Conservation (phyloP, 2,888 invertebrate species). For the Phengaris alcon region DNA sequence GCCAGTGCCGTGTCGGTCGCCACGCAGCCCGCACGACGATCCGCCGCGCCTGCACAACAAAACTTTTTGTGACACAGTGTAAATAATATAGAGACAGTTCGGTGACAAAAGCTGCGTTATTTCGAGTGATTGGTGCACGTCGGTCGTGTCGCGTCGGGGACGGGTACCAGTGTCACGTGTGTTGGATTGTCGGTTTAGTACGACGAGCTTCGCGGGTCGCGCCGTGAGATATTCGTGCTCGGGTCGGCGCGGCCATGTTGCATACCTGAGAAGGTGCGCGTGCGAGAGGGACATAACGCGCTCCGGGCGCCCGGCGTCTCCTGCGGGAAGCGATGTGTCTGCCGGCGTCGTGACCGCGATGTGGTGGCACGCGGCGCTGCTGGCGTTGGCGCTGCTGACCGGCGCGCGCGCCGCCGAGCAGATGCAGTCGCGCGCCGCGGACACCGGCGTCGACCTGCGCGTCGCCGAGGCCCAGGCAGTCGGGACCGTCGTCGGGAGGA, state of each 20-base stretch:
- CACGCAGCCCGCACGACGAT: conserved; percentile 63
- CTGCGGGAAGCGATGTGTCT: conserved; percentile 69
- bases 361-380: conserved; percentile 74
- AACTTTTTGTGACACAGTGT: conserved; percentile 44
- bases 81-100: conserved; percentile 6
- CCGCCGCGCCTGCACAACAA: conserved; percentile 51
- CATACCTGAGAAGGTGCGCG: conserved; percentile 77
- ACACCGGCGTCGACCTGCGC: conserved; percentile 91
- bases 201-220: conserved; percentile 74
- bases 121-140: not conserved
- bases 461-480: conserved; percentile 91
- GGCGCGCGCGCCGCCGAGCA: conserved; percentile 73
- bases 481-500: conserved; percentile 91
- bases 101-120: conserved; percentile 23
- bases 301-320: conserved; percentile 61
- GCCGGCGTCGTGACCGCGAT: conserved; percentile 69
- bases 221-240: conserved; percentile 77
- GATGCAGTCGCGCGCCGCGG: conserved; percentile 93
- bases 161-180: conserved; percentile 68
- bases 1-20: conserved; percentile 71
- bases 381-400: conserved; percentile 66
- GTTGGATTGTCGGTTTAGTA: conserved; percentile 69
- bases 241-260: conserved; percentile 79
- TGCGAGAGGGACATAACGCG: conserved; percentile 72
- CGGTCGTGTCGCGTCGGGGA: conserved; percentile 26